Evolutionary conservation across 2,113 vertebrate species (phyloP), one percentile per base, ranked within the genome.

Genomic region (Phalacrocorax aristotelis): DNA sequence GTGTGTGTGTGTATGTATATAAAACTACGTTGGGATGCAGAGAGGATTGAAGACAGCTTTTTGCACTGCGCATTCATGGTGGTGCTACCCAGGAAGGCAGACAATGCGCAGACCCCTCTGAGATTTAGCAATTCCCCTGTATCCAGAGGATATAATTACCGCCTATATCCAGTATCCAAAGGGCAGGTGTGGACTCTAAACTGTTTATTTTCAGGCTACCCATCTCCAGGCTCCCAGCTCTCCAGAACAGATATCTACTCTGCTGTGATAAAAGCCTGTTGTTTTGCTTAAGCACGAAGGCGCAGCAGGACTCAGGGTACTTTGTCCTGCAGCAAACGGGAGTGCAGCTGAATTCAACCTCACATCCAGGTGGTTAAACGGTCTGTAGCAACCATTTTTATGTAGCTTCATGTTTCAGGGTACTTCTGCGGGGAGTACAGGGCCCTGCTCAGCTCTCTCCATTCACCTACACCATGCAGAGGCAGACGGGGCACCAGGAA

Each of bases 391-490:
- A 7, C n/a, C 8, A 38, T 20, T 30, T 34, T 44, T 44, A 48
- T 13, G 27, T 21, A 30, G 20, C 23, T 57, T 2, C 2, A 23
- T 30, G 65, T 87, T 85, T 61, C 49, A 22, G 65, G 40, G 66
- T 60, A 68, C 86, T 79, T 87, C 77, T 17, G 2, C 9, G 1
- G 2, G 34, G 11, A 78, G n/a, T 72, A 75, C 8, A 3, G 11
- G 10, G 25, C 44, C 20, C 32, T 83, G 8, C 54, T 69, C 2
- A 0, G 1, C 80, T 55, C 22, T 34, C 22, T 19, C 21, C 1
- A 0, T 32, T 65, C 40, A 34, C 3, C 9, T 38, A 5, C 0
- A 5, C 36, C 10, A 1, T 6, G 29, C 4, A 1, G 60, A 21
- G 17, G 5, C 25, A 9, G 42, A 48, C 72, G 23, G 4, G 0